Base-by-base conservation (phyloP, 2,888 invertebrate species). In the Scaptodrosophila latifasciaeformis region DNA sequence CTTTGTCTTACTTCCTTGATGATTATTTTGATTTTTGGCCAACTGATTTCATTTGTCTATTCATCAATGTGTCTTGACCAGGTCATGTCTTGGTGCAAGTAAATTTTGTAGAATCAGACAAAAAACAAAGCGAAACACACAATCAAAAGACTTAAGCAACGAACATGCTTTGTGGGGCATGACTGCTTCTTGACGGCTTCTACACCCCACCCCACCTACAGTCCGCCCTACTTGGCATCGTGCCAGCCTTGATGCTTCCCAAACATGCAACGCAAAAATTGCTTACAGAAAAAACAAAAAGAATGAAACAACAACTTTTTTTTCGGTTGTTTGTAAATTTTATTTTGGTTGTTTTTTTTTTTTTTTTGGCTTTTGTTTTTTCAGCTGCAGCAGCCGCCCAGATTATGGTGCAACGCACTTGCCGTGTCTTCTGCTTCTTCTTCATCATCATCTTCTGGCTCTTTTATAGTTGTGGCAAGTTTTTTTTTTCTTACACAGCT, bases 111-210 rank as follows among this genome's bases (percentile, higher is more conserved):
- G n/a, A n/a, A n/a, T n/a, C n/a, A n/a, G n/a, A n/a, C n/a, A n/a
- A n/a, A n/a, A n/a, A n/a, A n/a, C n/a, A n/a, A n/a, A n/a, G n/a
- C n/a, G n/a, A n/a, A n/a, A n/a, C n/a, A n/a, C n/a, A n/a, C 24
- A 24, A 24, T 24, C 7, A 62, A 77, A 72, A 67, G 70, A 74
- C 70, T 74, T 70, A 39, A 43, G 70, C 74, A 74, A 74, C 74
- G 46, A 74, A 74, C 70, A 42, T 59, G 59, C 44, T 35, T 21
- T 35, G 27, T 5, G 29, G 10, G 42, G n/a, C 13, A 27, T 10
- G 12, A 24, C 3, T 7, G 24, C 24, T n/a, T n/a, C n/a, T 7
- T 24, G 24, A 24, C 24, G 24, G 3, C n/a, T n/a, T n/a, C n/a
- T 9, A 27, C 4, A 9, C 27, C 27, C 27, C 27, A 27, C 27